Conservation (phyloP, 2,888 invertebrate genomes). For the Fragum sueziense region DNA sequence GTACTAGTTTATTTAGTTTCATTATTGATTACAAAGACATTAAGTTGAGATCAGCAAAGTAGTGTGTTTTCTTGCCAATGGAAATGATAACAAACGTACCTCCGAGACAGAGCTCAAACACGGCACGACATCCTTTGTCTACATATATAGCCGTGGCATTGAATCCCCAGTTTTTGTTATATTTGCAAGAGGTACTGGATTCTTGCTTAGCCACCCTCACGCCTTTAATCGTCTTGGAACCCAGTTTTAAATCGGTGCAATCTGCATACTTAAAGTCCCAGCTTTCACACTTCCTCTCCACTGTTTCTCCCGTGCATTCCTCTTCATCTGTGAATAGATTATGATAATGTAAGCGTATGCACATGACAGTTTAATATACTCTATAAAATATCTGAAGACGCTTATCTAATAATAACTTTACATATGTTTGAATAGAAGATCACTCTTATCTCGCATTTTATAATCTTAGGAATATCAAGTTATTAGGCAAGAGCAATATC, state of each 20-base stretch:
- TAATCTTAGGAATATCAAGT: too few relatives aligned
- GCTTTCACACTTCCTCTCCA: conserved; percentile 2
- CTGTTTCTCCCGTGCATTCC: not conserved
- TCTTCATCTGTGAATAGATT: conserved; percentile 15
- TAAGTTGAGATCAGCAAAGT: too few relatives aligned
- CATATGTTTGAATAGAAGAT: too few relatives aligned
- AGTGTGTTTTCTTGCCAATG: too few relatives aligned
- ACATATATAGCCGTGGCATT: not conserved
- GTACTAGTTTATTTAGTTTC: too few relatives aligned
- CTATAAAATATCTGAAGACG: too few relatives aligned
- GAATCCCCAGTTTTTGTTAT: conserved; percentile 8
- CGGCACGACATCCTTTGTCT: conserved; percentile 1
- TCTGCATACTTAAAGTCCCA: not conserved
- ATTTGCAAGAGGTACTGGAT: not conserved
- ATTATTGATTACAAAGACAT: too few relatives aligned
- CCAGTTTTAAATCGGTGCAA: not conserved
- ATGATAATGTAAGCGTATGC: too few relatives aligned
- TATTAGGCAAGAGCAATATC: too few relatives aligned
- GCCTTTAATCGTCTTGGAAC: conserved; percentile 5
- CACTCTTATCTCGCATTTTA: too few relatives aligned
- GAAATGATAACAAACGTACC: not conserved
- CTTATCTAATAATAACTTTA: too few relatives aligned
- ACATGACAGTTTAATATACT: too few relatives aligned
- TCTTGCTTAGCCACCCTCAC: not conserved
- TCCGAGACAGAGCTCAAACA: conserved; percentile 13